phyloP scores from a whole-genome alignment of 2,888 invertebrate genomes.

The Pediacus dermestoides region DNA sequence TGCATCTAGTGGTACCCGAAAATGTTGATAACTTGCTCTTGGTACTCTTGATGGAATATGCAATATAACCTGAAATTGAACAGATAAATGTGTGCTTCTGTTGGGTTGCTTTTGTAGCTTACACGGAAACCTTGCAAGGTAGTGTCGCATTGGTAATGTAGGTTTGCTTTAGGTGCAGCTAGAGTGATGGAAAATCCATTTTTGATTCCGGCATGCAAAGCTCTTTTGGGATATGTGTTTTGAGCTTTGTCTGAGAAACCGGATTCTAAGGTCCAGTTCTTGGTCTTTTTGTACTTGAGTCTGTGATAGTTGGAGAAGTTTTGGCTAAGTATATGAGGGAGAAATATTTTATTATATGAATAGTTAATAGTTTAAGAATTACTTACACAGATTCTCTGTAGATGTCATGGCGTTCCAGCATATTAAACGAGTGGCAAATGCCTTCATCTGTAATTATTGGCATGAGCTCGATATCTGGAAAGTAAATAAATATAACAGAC shows the following conservation, averaged over 20 bases:
- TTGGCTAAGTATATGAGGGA: no score
- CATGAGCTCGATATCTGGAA: conserved; percentile 58
- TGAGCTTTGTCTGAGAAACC: conserved; percentile 54
- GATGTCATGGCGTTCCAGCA: conserved; percentile 56
- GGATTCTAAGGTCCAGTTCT: conserved; percentile 58
- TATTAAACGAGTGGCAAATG: conserved; percentile 67
- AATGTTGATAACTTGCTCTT: conserved; percentile 62
- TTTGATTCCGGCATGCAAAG: conserved; percentile 60
- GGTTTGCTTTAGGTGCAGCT: conserved; percentile 20
- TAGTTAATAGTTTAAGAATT: no score
- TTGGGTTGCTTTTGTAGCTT: conserved; percentile 10
- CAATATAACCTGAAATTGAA: conserved; percentile 52
- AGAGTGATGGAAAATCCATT: conserved; percentile 27
- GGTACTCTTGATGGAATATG: conserved; percentile 66
- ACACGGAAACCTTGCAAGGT: conserved; percentile 30
- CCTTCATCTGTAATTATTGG: conserved; percentile 68
- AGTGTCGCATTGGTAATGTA: conserved; percentile 29
- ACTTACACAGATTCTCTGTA: conserved; percentile 55
- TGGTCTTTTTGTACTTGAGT: conserved; percentile 13
- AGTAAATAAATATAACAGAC: no score
- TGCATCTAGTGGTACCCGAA: conserved; percentile 63
- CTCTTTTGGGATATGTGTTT: conserved; percentile 62
- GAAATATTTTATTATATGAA: no score
- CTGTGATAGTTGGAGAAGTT: conserved; percentile 23
- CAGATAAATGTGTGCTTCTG: not conserved